phyloP scores from a whole-genome alignment of 2,113 vertebrate species.

The Chaetodon trifascialis region DNA sequence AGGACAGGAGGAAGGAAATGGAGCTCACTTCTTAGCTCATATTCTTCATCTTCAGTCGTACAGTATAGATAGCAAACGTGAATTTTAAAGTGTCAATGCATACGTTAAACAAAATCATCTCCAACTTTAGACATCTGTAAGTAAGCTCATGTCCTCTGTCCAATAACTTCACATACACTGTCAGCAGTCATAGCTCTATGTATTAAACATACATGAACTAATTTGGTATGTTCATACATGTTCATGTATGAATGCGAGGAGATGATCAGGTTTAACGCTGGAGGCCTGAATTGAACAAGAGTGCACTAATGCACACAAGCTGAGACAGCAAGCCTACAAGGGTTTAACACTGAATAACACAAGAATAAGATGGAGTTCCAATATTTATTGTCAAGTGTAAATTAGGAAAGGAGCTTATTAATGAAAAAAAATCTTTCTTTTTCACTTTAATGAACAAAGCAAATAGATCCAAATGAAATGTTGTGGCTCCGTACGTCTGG shows the following conservation, averaged over 20 bases:
- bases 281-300: background rate
- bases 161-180: background rate
- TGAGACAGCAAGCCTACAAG: background rate
- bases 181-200: background rate
- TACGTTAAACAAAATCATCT: too few relatives aligned
- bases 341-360: background rate
- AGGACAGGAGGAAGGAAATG: background rate
- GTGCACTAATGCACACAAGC: background rate
- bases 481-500: background rate
- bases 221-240: background rate
- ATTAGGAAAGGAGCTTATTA: background rate
- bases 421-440: background rate
- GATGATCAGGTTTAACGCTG: background rate
- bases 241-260: background rate
- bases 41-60: background rate
- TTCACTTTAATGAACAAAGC: background rate
- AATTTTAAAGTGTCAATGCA: background rate
- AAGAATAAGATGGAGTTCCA: background rate
- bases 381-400: background rate
- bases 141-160: background rate
- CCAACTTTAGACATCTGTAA: background rate
- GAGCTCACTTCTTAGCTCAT: background rate
- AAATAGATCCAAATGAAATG: background rate
- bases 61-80: background rate
- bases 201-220: background rate